Base-by-base conservation (phyloP, 2,888 invertebrate species). In the Perithous albicinctus region DNA sequence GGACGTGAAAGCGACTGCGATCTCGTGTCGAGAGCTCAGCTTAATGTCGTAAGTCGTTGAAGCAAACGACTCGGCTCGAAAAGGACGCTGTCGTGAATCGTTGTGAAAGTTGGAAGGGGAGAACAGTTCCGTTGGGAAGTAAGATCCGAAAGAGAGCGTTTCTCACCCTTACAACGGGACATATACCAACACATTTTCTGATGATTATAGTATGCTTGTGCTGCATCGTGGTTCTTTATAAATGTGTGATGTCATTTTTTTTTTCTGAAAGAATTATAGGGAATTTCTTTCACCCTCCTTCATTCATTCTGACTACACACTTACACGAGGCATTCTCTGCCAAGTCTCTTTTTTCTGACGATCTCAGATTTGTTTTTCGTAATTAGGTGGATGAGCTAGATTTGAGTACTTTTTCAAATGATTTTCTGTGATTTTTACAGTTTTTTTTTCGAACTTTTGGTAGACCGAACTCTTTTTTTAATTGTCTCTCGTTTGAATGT, bases 11-110 rank as follows among this genome's bases (percentile, higher is more conserved):
- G 59, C 41, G 48, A 66, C 73, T 67, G 80, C 81, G 75, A 80
- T 84, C 79, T 73, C 80, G 72, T 64, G 64, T 73, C 29, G 83
- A 67, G 67, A 79, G 73, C 73, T 61, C 66, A 41, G 83, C 66
- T 85, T 86, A 86, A 87, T 87, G 84, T 84, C 80, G 83, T 82
- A 66, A 80, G 84, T 86, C 84, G 85, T 84, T 83, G 81, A 78
- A 18, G 78, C 63, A 83, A 86, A 85, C 85, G 86, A 83, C 70
- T 61, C 35, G 51, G 64, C 23, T n/a, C 18, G 74, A 41, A 72
- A 29, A 56, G 56, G 32, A 43, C 64, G 64, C 46, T 66, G 43
- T 43, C 46, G 46, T n/a, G 64, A 66, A 66, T 66, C 46, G 43
- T 15, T n/a, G 46, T n/a, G 43, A 26, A 26, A 43, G 26, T 43